Percentiles rank a stretch among this genome's conserved stretches.
phyloP scores from a whole-genome alignment of 2,113 vertebrate genomes.

The Meles meles region DNA sequence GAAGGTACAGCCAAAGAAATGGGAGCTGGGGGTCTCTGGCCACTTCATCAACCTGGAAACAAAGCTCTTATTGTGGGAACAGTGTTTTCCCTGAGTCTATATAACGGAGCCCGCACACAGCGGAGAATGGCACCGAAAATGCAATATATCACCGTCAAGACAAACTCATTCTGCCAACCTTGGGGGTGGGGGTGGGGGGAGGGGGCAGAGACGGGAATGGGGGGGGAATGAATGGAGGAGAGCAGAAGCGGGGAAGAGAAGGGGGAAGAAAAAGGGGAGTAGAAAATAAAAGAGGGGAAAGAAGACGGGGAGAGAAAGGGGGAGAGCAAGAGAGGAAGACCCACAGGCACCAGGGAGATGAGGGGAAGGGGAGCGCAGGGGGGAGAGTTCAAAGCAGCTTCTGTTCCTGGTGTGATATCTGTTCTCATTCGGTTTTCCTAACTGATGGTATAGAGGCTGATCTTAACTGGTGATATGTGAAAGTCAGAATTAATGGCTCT shows the following conservation, averaged over 20 bases:
- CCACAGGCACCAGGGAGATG: fast-evolving
- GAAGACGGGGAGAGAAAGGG: neutral
- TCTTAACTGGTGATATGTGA: neutral
- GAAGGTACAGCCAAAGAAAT: neutral
- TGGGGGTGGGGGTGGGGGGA: neutral
- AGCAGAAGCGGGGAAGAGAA: neutral
- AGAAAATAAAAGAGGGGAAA: neutral
- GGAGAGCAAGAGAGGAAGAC: neutral
- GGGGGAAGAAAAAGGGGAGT: neutral
- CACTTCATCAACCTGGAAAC: neutral
- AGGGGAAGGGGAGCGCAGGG: fast-evolving
- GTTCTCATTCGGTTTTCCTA: neutral
- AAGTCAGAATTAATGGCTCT: neutral
- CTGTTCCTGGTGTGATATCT: neutral
- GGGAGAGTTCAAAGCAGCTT: neutral
- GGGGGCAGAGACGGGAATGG: neutral
- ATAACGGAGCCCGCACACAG: fast-evolving
- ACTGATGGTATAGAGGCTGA: neutral
- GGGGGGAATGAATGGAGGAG: neutral
- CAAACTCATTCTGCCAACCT: neutral
- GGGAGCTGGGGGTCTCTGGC: neutral
- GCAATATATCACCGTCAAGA: fast-evolving
- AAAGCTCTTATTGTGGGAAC: neutral
- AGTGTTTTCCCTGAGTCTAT: neutral
- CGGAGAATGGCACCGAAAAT: neutral